Conservation (phyloP, 2,113 vertebrate genomes). For the Cyrtonyx montezumae region DNA sequence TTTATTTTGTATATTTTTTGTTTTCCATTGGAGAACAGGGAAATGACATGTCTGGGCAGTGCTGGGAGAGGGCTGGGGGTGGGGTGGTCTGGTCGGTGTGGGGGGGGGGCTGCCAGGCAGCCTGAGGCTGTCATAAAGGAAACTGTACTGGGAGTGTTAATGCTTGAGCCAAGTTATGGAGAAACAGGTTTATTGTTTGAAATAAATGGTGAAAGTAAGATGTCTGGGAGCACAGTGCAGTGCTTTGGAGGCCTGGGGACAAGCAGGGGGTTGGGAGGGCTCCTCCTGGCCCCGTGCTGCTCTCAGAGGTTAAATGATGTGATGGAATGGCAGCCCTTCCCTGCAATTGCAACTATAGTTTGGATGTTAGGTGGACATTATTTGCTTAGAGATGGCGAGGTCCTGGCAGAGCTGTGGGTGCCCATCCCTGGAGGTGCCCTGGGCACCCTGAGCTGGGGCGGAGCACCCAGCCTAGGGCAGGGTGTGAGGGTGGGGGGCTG, state of each 20-base stretch:
- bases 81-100: not conserved
- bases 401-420: not conserved
- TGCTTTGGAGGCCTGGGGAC: not conserved
- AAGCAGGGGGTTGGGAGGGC: not conserved
- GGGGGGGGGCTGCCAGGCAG: not conserved
- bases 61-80: not conserved
- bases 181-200: not conserved
- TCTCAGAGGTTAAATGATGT: not conserved
- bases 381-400: not conserved
- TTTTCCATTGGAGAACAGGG: slow-evolving; percentile 16
- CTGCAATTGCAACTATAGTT: not conserved
- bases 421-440: not conserved
- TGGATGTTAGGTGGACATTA: not conserved
- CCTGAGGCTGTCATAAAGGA: not conserved
- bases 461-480: no score
- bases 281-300: not conserved
- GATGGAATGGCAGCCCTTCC: not conserved
- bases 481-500: no score
- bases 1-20: not conserved
- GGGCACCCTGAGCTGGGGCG: no score
- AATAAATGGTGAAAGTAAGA: not conserved
- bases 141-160: not conserved
- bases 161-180: not conserved
- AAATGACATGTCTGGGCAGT: slow-evolving; percentile 16
- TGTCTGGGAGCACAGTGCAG: not conserved